phyloP scores from a whole-genome alignment of 1,140 invertebrate species.

The Ditylenchus dipsaci region DNA sequence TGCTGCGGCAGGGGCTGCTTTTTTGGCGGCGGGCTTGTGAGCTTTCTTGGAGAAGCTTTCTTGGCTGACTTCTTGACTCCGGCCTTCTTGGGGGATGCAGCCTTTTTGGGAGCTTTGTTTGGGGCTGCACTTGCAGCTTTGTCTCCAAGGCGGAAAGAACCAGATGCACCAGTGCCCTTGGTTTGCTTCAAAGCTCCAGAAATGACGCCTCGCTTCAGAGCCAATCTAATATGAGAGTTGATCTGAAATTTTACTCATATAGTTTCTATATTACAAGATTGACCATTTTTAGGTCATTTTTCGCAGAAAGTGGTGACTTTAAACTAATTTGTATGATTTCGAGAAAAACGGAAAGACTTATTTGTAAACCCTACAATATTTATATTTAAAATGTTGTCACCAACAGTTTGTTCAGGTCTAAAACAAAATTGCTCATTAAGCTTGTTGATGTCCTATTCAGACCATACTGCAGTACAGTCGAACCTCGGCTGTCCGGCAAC shows the following conservation, averaged over 20 bases:
- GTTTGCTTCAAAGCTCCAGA: slow-evolving; percentile 29
- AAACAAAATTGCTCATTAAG: no score
- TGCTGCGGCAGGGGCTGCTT: background rate
- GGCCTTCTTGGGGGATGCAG: slow-evolving; percentile 42
- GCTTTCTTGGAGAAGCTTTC: slow-evolving; percentile 24
- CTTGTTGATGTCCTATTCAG: no score
- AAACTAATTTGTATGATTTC: background rate
- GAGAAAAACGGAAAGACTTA: background rate
- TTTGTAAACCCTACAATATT: background rate
- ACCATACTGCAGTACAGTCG: no score
- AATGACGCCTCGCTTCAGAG: slow-evolving; percentile 26
- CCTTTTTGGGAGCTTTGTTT: slow-evolving; percentile 29
- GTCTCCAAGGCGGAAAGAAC: slow-evolving; percentile 38
- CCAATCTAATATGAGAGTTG: slow-evolving; percentile 21
- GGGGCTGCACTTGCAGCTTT: slow-evolving; percentile 12
- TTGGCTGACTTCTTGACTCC: slow-evolving; percentile 17
- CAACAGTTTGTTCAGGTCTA: no score
- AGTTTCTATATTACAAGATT: background rate
- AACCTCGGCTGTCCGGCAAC: no score
- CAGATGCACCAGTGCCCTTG: slow-evolving; percentile 45
- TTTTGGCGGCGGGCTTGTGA: slow-evolving; percentile 11
- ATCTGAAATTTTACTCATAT: no score
- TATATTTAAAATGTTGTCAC: no score
- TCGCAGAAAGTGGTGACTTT: background rate
- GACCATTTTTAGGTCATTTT: background rate